phyloP scores from a whole-genome alignment of 2,113 vertebrate genomes.

The Actenoides lindsayi region DNA sequence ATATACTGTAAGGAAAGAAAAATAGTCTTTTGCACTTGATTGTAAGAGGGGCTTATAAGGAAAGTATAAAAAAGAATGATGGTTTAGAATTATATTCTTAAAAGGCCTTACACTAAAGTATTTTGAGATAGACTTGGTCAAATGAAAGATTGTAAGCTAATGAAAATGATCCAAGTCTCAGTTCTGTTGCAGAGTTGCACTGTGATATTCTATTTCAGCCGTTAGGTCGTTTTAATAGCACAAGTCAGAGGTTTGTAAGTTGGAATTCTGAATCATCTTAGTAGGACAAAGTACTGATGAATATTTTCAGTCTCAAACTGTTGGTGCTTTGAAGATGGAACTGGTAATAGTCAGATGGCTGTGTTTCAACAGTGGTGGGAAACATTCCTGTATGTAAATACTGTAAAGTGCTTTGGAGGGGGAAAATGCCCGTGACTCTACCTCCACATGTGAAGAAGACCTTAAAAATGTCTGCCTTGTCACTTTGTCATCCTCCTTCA shows the following conservation, averaged over 20 bases:
- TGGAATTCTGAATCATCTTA: background rate
- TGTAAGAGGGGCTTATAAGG: background rate
- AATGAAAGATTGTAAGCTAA: background rate
- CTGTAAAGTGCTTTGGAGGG: slow-evolving; percentile 59
- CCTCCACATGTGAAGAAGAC: background rate
- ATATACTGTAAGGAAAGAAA: background rate
- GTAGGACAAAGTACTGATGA: background rate
- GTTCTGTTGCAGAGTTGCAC: slow-evolving; percentile 54
- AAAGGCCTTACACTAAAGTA: slow-evolving; percentile 38
- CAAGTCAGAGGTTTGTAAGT: slow-evolving; percentile 22
- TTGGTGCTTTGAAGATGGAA: slow-evolving; percentile 35
- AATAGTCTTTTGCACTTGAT: background rate
- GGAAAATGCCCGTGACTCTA: slow-evolving; percentile 7
- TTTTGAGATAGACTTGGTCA: slow-evolving; percentile 14
- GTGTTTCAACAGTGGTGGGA: slow-evolving; percentile 40
- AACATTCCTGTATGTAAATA: slow-evolving; percentile 68
- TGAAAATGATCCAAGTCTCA: background rate
- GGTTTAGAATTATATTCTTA: background rate
- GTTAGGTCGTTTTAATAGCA: slow-evolving; percentile 37
- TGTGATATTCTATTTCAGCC: slow-evolving; percentile 46
- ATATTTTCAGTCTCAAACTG: slow-evolving; percentile 1
- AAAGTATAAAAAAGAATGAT: background rate
- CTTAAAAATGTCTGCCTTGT: background rate
- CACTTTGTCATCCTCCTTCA: background rate
- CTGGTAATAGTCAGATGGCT: slow-evolving; percentile 37